Evolutionary conservation across 2,888 invertebrate species (phyloP).

Genomic region (Hirtodrosophila confusa): DNA sequence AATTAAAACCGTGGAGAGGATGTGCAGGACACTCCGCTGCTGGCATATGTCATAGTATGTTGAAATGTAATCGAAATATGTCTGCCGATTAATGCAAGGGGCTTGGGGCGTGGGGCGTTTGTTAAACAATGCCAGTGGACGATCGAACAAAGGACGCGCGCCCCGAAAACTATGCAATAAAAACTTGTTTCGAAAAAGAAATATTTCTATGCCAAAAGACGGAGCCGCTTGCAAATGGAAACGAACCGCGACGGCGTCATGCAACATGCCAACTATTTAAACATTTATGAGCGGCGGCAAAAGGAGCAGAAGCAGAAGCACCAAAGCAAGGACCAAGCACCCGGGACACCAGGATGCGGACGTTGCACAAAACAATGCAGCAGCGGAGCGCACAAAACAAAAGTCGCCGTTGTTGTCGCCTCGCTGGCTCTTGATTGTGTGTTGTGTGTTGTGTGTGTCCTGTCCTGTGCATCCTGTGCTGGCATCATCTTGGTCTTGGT

Average conservation of each 20-base stretch:
- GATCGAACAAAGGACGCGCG: conserved; percentile 18
- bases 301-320: conserved; percentile 10
- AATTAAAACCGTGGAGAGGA: conserved; percentile 65
- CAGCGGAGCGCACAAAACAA: conserved; percentile 33
- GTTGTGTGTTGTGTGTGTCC: conserved; percentile 13
- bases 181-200: conserved; percentile 29
- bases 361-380: conserved; percentile 50
- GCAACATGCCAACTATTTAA: conserved; percentile 64
- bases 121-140: background rate
- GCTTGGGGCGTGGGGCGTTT: background rate
- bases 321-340: conserved; percentile 5
- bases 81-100: conserved; percentile 36
- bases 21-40: conserved; percentile 18
- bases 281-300: conserved; percentile 66
- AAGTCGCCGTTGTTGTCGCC: conserved; percentile 58
- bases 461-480: conserved; percentile 12
- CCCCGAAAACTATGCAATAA: conserved; percentile 39
- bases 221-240: conserved; percentile 15
- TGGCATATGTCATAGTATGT: conserved; percentile 16
- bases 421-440: conserved; percentile 40
- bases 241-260: conserved; percentile 38
- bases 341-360: conserved; percentile 42
- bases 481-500: conserved; percentile 39
- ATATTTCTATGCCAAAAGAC: conserved; percentile 32
- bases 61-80: conserved; percentile 50